A percentile compares a stretch with the other conserved stretches of the same genome.
phyloP scores from a whole-genome alignment of 2,797 vertebrate genomes.

The Mus caroli region DNA sequence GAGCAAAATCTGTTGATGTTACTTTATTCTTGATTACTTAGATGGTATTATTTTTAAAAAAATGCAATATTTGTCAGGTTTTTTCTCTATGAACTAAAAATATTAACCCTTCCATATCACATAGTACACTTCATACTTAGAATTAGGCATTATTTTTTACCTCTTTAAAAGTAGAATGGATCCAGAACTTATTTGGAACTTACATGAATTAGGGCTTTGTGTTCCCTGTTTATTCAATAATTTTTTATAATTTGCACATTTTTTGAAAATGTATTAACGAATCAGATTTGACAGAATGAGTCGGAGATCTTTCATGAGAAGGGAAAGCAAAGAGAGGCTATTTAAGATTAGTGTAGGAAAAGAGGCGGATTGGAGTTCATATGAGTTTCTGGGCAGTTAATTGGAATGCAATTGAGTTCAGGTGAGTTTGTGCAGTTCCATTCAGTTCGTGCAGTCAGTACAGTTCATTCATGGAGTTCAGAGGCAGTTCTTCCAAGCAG shows the following conservation, averaged over 20 bases:
- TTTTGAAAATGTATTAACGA: not conserved
- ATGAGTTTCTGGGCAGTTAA: too few relatives aligned
- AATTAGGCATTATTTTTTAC: not conserved
- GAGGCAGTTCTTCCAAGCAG: not conserved
- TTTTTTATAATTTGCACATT: not conserved
- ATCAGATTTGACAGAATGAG: not conserved
- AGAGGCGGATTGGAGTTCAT: too few relatives aligned
- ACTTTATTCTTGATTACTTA: not conserved
- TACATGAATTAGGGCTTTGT: not conserved
- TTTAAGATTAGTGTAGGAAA: not conserved
- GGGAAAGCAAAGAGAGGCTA: not conserved
- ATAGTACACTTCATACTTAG: not conserved
- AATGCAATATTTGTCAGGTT: not conserved
- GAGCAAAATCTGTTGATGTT: not conserved
- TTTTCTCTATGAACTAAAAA: not conserved
- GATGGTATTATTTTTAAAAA: not conserved
- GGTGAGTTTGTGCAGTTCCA: not conserved
- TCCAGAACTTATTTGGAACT: constrained; percentile 5
- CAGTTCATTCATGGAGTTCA: not conserved
- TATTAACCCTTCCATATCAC: not conserved
- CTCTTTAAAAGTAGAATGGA: not conserved
- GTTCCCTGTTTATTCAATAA: not conserved
- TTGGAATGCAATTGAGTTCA: not conserved
- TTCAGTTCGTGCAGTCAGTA: not conserved
- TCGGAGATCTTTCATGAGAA: not conserved